These are phyloP conservation scores for Sterrhoptilus dennistouni DNA, from an alignment of 2,113 vertebrate species.

Conservation along the genomic window DNA sequence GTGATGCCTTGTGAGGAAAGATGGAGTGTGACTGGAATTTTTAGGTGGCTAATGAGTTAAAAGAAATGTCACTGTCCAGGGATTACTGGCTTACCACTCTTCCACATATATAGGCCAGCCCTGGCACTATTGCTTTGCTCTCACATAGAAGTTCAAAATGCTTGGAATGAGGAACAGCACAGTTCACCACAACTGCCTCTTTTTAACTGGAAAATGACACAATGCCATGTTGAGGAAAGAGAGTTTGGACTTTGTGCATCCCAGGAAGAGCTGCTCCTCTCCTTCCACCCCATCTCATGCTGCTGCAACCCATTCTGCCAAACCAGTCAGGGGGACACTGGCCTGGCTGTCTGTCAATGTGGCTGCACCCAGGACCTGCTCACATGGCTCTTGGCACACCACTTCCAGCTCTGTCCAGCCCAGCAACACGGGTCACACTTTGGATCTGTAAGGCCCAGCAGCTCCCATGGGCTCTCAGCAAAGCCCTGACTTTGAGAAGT, in stretches of 20 bases:
- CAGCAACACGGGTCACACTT: rapidly evolving
- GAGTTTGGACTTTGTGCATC: neutral
- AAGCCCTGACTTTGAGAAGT: neutral
- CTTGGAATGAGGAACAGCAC: neutral
- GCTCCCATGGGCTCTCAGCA: neutral
- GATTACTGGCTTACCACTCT: neutral
- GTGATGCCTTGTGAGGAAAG: neutral
- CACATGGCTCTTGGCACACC: neutral
- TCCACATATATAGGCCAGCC: neutral
- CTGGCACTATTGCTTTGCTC: neutral
- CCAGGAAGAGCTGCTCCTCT: neutral
- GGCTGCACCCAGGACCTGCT: neutral
- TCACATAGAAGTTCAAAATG: neutral
- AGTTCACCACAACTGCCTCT: neutral
- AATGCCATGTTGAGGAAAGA: neutral
- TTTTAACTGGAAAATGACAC: neutral
- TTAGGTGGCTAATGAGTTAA: neutral
- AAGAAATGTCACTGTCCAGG: neutral
- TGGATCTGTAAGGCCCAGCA: neutral
- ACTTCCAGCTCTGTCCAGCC: neutral
- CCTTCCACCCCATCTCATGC: neutral
- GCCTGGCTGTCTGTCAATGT: neutral
- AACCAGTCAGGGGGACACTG: neutral
- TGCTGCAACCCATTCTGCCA: neutral
- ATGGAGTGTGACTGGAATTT: neutral